phyloP scores from a whole-genome alignment of 2,888 invertebrate species.

The Rhodophaea formosa region DNA sequence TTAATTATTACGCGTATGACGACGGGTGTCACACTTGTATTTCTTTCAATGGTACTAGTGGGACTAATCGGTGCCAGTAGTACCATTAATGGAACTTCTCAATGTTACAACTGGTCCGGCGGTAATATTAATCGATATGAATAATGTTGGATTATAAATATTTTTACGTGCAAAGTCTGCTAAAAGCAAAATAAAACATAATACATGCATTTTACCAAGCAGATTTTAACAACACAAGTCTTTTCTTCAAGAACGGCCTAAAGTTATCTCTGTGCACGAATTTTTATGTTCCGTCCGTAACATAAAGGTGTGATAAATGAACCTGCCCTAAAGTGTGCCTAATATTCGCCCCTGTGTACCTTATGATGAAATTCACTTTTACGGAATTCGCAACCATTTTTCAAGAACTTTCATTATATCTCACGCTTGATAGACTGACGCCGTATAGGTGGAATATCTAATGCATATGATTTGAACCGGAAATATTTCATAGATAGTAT shows the following conservation, averaged over 20 bases:
- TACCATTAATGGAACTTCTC: too few species aligned
- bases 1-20: too few species aligned
- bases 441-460: neutral
- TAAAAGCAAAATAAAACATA: too few species aligned
- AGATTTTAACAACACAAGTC: neutral
- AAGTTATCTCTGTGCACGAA: conserved; percentile 28
- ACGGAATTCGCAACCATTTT: conserved; percentile 33
- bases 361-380: conserved; percentile 37
- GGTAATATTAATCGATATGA: too few species aligned
- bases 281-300: conserved; percentile 34
- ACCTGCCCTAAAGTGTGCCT: conserved; percentile 33
- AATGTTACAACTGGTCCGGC: too few species aligned
- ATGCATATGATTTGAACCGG: neutral
- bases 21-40: too few species aligned
- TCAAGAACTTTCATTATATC: conserved; percentile 38
- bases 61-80: too few species aligned
- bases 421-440: conserved; percentile 31
- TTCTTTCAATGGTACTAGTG: too few species aligned
- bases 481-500: neutral
- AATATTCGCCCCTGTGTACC: conserved; percentile 36
- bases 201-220: neutral
- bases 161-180: too few species aligned
- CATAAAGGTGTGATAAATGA: conserved; percentile 45
- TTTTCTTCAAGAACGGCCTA: conserved; percentile 8
- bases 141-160: too few species aligned